Percentiles rank a stretch among this genome's conserved stretches.
These are phyloP conservation scores for Synanthedon myopaeformis DNA, from an alignment of 2,888 invertebrate genomes.

Conservation along the genomic window DNA sequence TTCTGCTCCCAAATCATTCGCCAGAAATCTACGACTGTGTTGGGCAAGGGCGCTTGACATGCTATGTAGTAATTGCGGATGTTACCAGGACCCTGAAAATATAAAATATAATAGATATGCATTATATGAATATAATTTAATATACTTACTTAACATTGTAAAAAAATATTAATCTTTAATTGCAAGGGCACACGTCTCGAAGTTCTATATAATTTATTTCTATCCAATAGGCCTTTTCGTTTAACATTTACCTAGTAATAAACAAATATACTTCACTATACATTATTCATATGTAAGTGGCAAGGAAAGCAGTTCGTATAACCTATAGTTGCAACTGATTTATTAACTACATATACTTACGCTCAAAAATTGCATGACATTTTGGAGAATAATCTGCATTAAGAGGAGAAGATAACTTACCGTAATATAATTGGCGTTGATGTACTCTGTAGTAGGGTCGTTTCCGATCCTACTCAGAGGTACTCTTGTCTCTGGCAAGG, in stretches of 20 bases:
- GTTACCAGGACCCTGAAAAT: conserved; percentile 83
- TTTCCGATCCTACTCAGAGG: conserved; percentile 77
- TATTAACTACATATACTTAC: not conserved
- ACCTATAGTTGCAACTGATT: no score
- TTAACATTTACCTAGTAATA: no score
- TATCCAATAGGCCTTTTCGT: no score
- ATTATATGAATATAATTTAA: no score
- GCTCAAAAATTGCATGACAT: not conserved
- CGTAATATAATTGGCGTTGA: conserved; percentile 93
- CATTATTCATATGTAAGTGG: no score
- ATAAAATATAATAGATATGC: no score
- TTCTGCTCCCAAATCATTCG: conserved; percentile 97
- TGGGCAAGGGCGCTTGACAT: conserved; percentile 88
- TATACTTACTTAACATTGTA: no score
- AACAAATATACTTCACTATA: no score
- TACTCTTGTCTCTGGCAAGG: conserved; percentile 91
- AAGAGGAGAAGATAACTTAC: conserved; percentile 68
- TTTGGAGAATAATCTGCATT: not conserved
- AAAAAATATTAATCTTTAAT: no score
- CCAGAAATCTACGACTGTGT: conserved; percentile 92
- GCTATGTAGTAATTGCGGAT: conserved; percentile 89
- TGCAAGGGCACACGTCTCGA: no score
- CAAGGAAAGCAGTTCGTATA: no score
- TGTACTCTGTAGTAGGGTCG: conserved; percentile 87
- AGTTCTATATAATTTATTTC: no score